phyloP scores from a whole-genome alignment of 2,888 invertebrate species.

The Drosophila niveifrons region DNA sequence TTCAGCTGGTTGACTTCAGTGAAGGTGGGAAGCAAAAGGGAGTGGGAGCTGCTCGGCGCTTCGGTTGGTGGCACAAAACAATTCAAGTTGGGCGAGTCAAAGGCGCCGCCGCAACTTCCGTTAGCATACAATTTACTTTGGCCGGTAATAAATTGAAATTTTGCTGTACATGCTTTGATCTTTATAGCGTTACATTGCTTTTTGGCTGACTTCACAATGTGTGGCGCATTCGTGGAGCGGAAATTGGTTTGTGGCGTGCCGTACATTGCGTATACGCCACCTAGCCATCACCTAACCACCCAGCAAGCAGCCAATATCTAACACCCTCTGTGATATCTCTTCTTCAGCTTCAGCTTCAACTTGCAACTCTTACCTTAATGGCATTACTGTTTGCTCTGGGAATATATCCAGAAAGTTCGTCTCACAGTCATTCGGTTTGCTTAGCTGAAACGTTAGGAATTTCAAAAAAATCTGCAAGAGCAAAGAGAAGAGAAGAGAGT shows the following conservation, averaged over 20 bases:
- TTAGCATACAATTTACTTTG: slow-evolving; percentile 68
- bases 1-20: not conserved
- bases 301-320: no score
- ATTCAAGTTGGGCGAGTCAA: slow-evolving; percentile 54
- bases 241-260: slow-evolving; percentile 67
- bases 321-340: no score
- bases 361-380: slow-evolving; percentile 85
- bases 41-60: not conserved
- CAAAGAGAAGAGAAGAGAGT: not conserved
- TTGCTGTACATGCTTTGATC: slow-evolving; percentile 62
- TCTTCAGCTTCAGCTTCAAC: not conserved
- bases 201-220: slow-evolving; percentile 53
- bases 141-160: slow-evolving; percentile 77
- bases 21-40: not conserved
- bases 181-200: slow-evolving; percentile 46
- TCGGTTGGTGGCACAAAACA: slow-evolving; percentile 43
- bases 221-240: slow-evolving; percentile 60
- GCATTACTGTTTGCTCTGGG: slow-evolving; percentile 88
- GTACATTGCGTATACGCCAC: slow-evolving; percentile 29
- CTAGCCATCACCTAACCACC: not conserved
- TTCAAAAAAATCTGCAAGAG: slow-evolving; percentile 89
- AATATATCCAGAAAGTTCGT: slow-evolving; percentile 92
- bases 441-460: slow-evolving; percentile 89
- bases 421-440: slow-evolving; percentile 92
- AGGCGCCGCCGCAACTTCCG: slow-evolving; percentile 69